Evolutionary conservation across 2,113 vertebrate species (phyloP).

Genomic region (Gila orcuttii): DNA sequence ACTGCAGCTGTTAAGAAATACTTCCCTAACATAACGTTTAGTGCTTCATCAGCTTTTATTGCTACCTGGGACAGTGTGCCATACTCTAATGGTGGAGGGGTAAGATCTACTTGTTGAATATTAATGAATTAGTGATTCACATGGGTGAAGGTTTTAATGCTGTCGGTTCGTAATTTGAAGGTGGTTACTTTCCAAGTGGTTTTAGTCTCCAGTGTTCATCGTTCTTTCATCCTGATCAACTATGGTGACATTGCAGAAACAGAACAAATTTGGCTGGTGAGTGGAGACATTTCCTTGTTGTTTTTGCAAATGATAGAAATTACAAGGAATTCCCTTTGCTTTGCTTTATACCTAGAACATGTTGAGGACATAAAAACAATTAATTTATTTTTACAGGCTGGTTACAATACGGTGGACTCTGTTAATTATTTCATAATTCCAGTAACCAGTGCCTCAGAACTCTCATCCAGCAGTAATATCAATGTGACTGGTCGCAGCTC

Average conservation of each 20-base stretch:
- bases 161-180: not conserved
- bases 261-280: not conserved
- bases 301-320: not conserved
- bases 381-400: not conserved
- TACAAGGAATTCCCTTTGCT: not conserved
- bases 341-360: not conserved
- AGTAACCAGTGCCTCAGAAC: not conserved
- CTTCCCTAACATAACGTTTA: too few relatives aligned
- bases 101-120: too few relatives aligned
- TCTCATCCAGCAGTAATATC: not conserved
- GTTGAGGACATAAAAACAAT: not conserved
- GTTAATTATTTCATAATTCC: not conserved
- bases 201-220: not conserved
- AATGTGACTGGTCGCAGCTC: not conserved
- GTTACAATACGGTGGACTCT: not conserved
- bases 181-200: not conserved
- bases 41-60: not conserved
- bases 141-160: too few relatives aligned
- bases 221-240: not conserved
- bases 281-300: not conserved
- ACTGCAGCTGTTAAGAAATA: too few relatives aligned
- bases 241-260: not conserved
- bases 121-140: too few relatives aligned
- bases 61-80: conserved; percentile 7
- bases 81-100: not conserved